Evolutionary conservation across 2,113 vertebrate species (phyloP).

Genomic region (Turnix velox): DNA sequence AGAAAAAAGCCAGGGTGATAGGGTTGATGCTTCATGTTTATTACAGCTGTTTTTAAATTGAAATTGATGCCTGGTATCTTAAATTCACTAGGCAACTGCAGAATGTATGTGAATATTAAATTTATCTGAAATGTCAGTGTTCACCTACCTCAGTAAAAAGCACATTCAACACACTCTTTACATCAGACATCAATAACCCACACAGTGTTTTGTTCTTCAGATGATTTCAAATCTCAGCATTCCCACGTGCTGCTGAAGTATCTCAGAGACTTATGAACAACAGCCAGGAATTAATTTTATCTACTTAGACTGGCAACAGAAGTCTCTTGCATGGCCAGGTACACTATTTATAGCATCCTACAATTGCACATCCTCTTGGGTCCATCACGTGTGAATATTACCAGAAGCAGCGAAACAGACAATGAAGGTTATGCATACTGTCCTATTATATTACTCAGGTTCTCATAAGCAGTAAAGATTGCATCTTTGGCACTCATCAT

Average conservation of each 20-base stretch:
- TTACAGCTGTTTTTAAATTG: not conserved
- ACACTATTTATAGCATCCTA: not conserved
- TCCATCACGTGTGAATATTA: too few relatives aligned
- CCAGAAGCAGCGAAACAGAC: not conserved
- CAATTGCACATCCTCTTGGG: not conserved
- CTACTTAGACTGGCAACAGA: not conserved
- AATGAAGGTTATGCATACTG: not conserved
- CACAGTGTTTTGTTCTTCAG: not conserved
- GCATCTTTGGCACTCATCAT: not conserved
- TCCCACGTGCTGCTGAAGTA: not conserved
- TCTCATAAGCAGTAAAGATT: not conserved
- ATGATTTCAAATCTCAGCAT: not conserved
- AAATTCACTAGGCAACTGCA: not conserved
- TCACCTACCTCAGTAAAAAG: not conserved
- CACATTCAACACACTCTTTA: not conserved
- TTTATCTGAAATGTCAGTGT: not conserved
- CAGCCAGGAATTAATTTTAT: not conserved
- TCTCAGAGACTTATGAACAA: not conserved
- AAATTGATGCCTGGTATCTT: not conserved
- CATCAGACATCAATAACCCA: not conserved
- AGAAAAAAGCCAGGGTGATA: not conserved
- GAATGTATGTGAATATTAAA: too few relatives aligned
- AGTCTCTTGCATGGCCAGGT: not conserved
- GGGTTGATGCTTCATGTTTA: not conserved
- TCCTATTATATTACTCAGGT: not conserved